Evolutionary conservation across 2,113 vertebrate genomes (phyloP), one percentile per base, ranked within the genome.

Genomic region (Cryptomyrus ogoouensis): DNA sequence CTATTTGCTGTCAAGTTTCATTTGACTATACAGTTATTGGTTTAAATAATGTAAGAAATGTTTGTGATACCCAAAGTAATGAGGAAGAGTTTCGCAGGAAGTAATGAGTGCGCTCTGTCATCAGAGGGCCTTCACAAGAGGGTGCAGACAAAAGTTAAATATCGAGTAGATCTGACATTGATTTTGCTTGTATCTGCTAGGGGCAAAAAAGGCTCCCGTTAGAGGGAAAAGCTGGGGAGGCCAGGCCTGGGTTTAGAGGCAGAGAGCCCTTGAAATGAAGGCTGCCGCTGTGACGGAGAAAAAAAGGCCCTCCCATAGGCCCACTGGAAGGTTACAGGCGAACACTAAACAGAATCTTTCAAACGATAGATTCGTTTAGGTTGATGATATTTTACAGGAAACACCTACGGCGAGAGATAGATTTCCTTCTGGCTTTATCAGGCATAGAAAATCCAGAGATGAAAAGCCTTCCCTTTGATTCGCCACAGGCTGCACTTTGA

Each of bases 401-500:
- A 85, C 88, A 83, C 88, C 89, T 70, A 53, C 49, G n/a, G 88
- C 15, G 89, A 66, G 27, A 21, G 83, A 91, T 90, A 90, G 90
- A 91, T 92, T 91, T 89, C 88, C 91, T 88, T 56, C 89, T 62
- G 89, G 89, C 88, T 91, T 91, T 89, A 91, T 91, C 91, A 91
- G 90, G 91, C 91, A 88, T 90, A 88, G 91, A 91, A 90, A 90
- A 92, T 90, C 91, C 88, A 90, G 56, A 47, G 56, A 74, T 89
- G 90, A 91, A 87, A 90, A 92, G 90, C 88, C 77, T 90, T 90
- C 88, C 88, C 91, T 92, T 92, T 90, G 91, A 91, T 86, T 90
- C 91, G 56, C 90, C 88, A 89, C 89, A 89, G 91, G 88, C 42
- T 46, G 47, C 84, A 84, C 88, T 92, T 91, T 92, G 89, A 92